Percentiles rank a stretch among this genome's conserved stretches.
Evolutionary conservation across 2,888 invertebrate genomes (phyloP).

Genomic region (Meandrusa payeni): DNA sequence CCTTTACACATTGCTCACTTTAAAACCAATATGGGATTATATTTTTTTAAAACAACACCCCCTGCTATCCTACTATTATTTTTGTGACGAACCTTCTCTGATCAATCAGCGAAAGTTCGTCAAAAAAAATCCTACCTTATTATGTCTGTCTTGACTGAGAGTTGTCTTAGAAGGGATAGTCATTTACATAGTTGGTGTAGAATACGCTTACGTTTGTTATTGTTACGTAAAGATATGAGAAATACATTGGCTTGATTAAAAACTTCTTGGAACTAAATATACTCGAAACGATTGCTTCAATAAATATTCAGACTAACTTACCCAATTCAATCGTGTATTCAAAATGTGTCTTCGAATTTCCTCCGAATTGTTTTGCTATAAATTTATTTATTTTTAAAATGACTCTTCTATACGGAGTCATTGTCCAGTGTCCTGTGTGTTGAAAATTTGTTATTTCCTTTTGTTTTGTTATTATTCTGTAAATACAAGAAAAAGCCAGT

Average conservation of each 20-base stretch:
- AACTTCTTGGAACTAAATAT: too few species aligned
- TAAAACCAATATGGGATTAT: conserved; percentile 5
- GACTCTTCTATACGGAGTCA: conserved; percentile 26
- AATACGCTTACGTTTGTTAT: conserved; percentile 17
- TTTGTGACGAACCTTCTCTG: too few species aligned
- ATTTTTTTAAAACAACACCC: conserved; percentile 1
- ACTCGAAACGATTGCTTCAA: too few species aligned
- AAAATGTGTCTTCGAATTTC: too few species aligned
- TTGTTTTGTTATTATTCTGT: conserved; percentile 65
- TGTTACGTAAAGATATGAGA: conserved; percentile 4
- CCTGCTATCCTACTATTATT: too few species aligned
- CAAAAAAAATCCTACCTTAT: conserved; percentile 14
- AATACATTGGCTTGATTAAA: conserved; percentile 16
- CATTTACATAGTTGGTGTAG: conserved; percentile 20
- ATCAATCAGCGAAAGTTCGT: too few species aligned
- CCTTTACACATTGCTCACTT: conserved; percentile 2
- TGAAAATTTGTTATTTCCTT: conserved; percentile 44
- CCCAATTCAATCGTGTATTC: too few species aligned
- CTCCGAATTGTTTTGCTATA: conserved; percentile 35
- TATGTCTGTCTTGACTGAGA: conserved; percentile 7
- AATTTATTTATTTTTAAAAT: conserved; percentile 28
- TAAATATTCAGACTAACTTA: too few species aligned
- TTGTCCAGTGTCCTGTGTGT: conserved; percentile 12
- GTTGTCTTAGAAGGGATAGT: conserved; percentile 21
- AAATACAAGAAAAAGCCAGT: conserved; percentile 81